Evolutionary conservation across 1,140 invertebrate genomes (phyloP), one percentile per base, ranked within the genome.

Genomic region (Drosophila pectinifera): DNA sequence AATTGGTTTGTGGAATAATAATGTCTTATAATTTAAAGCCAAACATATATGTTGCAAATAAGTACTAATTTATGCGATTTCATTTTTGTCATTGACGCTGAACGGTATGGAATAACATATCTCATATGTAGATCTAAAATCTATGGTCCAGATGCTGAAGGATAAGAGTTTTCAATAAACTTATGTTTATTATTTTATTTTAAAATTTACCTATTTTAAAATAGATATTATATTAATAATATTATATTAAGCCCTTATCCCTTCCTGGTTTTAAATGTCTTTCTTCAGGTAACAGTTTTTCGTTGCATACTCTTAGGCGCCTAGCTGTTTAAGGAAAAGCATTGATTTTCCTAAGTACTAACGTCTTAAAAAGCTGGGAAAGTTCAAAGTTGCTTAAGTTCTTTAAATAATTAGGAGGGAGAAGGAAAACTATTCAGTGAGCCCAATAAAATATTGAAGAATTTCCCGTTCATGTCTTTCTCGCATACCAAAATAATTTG

Each of bases 401-500:
- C 7, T 10, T 10, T 3, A 31, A 31, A 14, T 26, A 24, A 1
- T 4, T 5, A 16, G 16, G 4, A 16, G n/a, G 7, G 0, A 4
- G 3, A 13, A 13, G 7, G 3, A 7, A 13, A 38, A 5, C n/a
- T n/a, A 38, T 16, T 26, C n/a, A n/a, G n/a, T 14, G 16, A 8
- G 28, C 7, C 7, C 28, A 10, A 8, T 8, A 2, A 28, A 28
- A 8, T 10, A 2, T 24, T 28, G 28, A 80, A 63, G 68, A 59
- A 80, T 80, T 78, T 62, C 26, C 67, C 49, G 59, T 62, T 63
- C 78, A 70, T 86, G 82, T 86, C 69, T 59, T 39, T 59, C 64
- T 11, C 45, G 62, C 74, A 88, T 88, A 65, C 79, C 62, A 51
- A 83, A 64, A 72, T 79, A 72, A 78, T 82, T 88, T 82, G 58